Evolutionary conservation across 2,888 invertebrate species (phyloP).

Genomic region (Malachius bipustulatus): DNA sequence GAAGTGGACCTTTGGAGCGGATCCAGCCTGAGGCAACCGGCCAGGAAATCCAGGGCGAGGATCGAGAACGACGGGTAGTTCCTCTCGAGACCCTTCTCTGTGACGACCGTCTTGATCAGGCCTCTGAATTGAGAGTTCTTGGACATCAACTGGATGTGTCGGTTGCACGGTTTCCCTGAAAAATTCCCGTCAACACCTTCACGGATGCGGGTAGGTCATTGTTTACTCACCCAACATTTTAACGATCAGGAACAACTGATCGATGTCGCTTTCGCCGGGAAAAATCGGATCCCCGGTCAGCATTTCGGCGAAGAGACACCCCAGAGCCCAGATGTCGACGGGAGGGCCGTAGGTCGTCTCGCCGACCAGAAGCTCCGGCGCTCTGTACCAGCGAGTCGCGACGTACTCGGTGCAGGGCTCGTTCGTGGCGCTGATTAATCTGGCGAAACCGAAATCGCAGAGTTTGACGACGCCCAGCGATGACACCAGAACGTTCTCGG

Average conservation of each 20-base stretch:
- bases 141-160: constrained; percentile 38
- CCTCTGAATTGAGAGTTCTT: constrained; percentile 38
- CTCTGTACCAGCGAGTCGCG: constrained; percentile 81
- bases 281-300: constrained; percentile 76
- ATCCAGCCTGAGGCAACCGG: constrained; percentile 47
- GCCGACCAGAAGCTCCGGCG: constrained; percentile 75
- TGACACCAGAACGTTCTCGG: constrained; percentile 78
- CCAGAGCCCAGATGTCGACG: constrained; percentile 82
- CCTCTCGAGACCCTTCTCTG: constrained; percentile 27
- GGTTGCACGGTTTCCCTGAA: constrained; percentile 37
- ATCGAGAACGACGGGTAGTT: constrained; percentile 37
- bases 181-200: too few relatives aligned
- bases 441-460: constrained; percentile 85
- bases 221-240: constrained; percentile 56
- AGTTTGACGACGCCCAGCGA: constrained; percentile 71
- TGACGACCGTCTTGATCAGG: constrained; percentile 30
- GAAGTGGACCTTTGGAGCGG: constrained; percentile 52
- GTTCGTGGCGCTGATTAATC: constrained; percentile 56
- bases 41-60: constrained; percentile 37
- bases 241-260: constrained; percentile 73
- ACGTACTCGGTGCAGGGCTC: constrained; percentile 84
- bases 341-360: constrained; percentile 61
- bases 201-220: too few relatives aligned
- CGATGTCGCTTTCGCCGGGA: constrained; percentile 83
- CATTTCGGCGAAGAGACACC: constrained; percentile 77